phyloP scores from a whole-genome alignment of 2,797 vertebrate genomes.

The Melopsittacus undulatus region DNA sequence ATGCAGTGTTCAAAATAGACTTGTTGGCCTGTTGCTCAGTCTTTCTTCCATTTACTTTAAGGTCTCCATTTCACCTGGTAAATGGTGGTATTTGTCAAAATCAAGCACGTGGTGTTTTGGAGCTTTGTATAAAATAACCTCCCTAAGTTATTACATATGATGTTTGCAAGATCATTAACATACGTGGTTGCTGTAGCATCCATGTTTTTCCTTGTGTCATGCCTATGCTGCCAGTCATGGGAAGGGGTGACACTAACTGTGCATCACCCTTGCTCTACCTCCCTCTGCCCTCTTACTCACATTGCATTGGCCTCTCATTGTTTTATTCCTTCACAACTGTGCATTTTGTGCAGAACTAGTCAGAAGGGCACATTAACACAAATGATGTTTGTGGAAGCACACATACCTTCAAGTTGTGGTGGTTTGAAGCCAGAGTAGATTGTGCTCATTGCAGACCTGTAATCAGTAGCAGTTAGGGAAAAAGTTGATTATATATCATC shows the following conservation, averaged over 20 bases:
- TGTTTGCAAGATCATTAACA: background rate
- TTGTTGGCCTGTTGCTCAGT: fast-evolving
- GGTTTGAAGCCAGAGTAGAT: background rate
- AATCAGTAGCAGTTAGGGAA: background rate
- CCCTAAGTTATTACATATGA: background rate
- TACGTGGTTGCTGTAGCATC: background rate
- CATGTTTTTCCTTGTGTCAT: background rate
- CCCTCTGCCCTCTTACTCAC: background rate
- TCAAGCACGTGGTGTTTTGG: background rate
- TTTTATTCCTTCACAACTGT: background rate
- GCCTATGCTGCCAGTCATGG: background rate
- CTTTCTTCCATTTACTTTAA: background rate
- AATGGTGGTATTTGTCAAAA: background rate
- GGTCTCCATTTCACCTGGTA: background rate
- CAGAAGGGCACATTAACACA: background rate
- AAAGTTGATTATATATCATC: background rate
- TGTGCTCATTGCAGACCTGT: background rate
- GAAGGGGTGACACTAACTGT: background rate
- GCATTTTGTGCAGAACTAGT: background rate
- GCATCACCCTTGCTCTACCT: background rate
- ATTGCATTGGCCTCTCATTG: fast-evolving
- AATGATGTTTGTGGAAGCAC: background rate
- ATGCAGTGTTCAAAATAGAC: background rate
- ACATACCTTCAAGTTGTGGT: fast-evolving
- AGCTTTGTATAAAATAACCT: background rate